phyloP scores from a whole-genome alignment of 2,888 invertebrate species.

The Melanophora roralis region DNA sequence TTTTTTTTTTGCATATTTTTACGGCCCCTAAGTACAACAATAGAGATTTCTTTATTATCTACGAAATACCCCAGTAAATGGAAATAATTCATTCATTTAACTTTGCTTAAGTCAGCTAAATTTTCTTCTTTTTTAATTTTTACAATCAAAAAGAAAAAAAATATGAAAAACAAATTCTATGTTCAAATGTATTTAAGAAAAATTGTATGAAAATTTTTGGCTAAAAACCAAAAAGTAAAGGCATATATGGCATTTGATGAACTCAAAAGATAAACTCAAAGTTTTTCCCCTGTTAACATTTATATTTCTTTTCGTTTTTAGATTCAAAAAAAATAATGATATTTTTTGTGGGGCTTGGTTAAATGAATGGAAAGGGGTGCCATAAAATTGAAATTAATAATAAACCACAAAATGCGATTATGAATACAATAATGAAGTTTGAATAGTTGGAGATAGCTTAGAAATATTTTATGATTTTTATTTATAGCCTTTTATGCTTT shows the following conservation, averaged over 20 bases:
- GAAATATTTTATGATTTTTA: neutral
- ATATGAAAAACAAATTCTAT: neutral
- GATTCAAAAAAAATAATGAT: neutral
- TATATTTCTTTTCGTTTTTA: neutral
- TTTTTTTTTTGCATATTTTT: too few species aligned
- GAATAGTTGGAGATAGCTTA: neutral
- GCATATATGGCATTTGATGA: conserved; percentile 57
- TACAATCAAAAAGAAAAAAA: conserved; percentile 20
- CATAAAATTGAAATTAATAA: conserved; percentile 38
- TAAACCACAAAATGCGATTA: conserved; percentile 41
- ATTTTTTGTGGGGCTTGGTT: neutral
- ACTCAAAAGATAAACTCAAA: conserved; percentile 54
- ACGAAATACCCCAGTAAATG: neutral
- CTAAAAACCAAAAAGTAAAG: conserved; percentile 54
- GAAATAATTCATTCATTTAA: conserved; percentile 3
- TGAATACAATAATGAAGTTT: conserved; percentile 33
- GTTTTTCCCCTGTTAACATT: conserved; percentile 9
- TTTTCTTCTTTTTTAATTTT: conserved; percentile 38
- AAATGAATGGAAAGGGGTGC: neutral
- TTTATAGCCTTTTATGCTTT: neutral
- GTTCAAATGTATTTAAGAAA: conserved; percentile 35
- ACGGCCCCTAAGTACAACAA: too few species aligned
- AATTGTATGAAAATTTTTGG: conserved; percentile 50
- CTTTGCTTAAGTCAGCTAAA: conserved; percentile 49
- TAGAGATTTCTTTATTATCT: neutral